Base-by-base conservation (phyloP, 2,113 vertebrate genomes). In the Lethenteron camtschaticum region DNA sequence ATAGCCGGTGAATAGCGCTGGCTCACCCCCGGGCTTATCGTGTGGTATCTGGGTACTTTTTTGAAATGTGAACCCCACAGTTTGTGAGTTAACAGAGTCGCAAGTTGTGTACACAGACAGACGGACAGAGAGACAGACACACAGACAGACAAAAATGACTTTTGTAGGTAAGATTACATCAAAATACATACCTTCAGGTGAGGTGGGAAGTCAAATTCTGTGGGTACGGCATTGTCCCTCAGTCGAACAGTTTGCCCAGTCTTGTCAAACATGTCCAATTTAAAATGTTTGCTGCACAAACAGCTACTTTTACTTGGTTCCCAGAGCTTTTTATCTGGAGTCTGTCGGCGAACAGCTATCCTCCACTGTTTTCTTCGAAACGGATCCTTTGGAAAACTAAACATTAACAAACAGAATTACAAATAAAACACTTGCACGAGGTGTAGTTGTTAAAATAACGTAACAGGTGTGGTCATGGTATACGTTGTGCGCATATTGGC, bases 201-300 rank as follows among this genome's bases (percentile, higher is more conserved):
- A 41, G 41, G 41, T 41, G 41, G 41, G 56, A 71, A 70, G n/a
- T 69, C 70, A 16, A 71, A 69, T 13, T 13, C 10, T 8, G 24
- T 71, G n/a, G 68, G 71, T 58, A 66, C 59, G 12, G 73, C 70
- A 57, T 56, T 9, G 14, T 68, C 68, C 14, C 69, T 57, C 55
- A 73, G 73, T 10, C 68, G 69, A 57, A 73, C 69, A 11, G 71
- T 73, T 55, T 73, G 73, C 10, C 73, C 73, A 9, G 71, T 72
- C n/a, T 63, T 55, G 56, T 73, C 71, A 63, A 73, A 70, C 69
- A 68, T 73, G 58, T 73, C 71, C 13, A 12, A 55, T 58, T 68
- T 70, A 69, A 73, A 73, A 58, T 73, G 68, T 14, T 55, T 58
- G 71, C 73, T 73, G 59, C 73, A 71, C 11, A 72, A 68, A 12